Percentiles rank a stretch among this genome's conserved stretches.
Conservation (phyloP, 1,140 invertebrate species). For the Leptinotarsa undecemlineata region DNA sequence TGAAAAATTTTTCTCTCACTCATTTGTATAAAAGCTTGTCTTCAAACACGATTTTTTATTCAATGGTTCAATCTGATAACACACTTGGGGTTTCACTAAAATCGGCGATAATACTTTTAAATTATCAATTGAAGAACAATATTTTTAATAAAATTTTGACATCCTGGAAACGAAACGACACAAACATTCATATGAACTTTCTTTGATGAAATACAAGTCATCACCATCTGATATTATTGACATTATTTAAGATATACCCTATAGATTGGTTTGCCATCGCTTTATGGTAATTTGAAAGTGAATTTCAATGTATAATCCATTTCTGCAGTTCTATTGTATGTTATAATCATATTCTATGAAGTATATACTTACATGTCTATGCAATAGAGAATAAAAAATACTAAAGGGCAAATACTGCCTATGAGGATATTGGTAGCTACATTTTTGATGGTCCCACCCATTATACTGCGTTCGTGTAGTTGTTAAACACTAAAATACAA, state of each 20-base stretch:
- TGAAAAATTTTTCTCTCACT: too few relatives aligned
- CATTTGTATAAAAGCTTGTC: too few relatives aligned
- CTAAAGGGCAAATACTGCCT: constrained; percentile 22
- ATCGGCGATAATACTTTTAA: too few relatives aligned
- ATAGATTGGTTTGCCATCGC: neutral
- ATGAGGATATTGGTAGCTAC: neutral
- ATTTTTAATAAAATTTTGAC: too few relatives aligned
- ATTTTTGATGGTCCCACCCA: constrained; percentile 2
- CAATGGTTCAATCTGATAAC: too few relatives aligned
- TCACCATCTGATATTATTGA: too few relatives aligned
- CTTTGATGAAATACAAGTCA: too few relatives aligned
- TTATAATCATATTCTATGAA: neutral
- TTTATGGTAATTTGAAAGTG: neutral
- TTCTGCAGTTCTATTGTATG: neutral
- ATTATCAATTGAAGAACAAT: too few relatives aligned
- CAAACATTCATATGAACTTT: too few relatives aligned
- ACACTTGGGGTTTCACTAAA: too few relatives aligned
- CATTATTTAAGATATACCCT: neutral
- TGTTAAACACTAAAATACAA: neutral
- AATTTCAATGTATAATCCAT: neutral
- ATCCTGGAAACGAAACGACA: too few relatives aligned
- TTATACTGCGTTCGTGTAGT: neutral
- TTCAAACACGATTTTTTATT: too few relatives aligned
- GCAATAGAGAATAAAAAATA: constrained; percentile 31
- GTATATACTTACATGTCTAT: constrained; percentile 38